Conservation (phyloP, 2,888 invertebrate genomes). For the Lithophane socia region DNA sequence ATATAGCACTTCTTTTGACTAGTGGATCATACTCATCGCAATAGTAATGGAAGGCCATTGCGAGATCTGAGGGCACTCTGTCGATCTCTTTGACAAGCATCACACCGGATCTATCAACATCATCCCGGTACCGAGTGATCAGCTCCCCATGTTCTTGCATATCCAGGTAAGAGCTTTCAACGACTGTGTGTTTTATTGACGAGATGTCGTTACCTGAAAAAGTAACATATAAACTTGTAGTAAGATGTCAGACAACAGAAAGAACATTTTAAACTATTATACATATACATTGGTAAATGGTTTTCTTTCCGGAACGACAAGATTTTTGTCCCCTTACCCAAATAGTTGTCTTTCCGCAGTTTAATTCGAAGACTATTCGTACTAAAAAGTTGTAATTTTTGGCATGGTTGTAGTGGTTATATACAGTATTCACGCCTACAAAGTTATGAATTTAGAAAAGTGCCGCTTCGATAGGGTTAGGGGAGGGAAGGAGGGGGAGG, state of each 20-base stretch:
- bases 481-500: no score
- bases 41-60: constrained; percentile 89
- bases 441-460: no score
- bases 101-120: constrained; percentile 79
- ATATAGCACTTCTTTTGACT: constrained; percentile 84
- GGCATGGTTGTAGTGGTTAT: no score
- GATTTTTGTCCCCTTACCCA: not conserved
- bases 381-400: no score
- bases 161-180: constrained; percentile 75
- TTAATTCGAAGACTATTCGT: not conserved
- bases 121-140: constrained; percentile 76
- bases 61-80: constrained; percentile 80
- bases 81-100: constrained; percentile 84
- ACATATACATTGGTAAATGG: not conserved
- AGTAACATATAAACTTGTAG: not conserved
- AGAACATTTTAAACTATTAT: not conserved
- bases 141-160: constrained; percentile 80
- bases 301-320: not conserved
- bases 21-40: constrained; percentile 88
- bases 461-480: no score
- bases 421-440: no score
- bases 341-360: not conserved
- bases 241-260: not conserved
- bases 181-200: constrained; percentile 73
- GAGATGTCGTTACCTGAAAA: constrained; percentile 78